These are phyloP conservation scores for Ferrisia virgata DNA, from an alignment of 2,888 invertebrate genomes.

Conservation along the genomic window DNA sequence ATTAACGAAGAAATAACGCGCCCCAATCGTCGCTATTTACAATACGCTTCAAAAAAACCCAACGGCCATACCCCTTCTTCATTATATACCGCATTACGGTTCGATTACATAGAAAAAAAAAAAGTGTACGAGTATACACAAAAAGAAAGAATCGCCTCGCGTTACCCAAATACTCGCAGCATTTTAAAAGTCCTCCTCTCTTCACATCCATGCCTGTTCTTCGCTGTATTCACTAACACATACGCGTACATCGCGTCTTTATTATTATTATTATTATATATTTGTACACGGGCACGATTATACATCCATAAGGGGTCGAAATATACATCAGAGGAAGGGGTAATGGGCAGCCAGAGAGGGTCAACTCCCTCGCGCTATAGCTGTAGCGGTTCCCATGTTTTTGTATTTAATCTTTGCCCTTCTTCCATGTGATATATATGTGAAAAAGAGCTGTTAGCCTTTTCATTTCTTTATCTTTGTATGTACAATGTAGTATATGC, in stretches of 20 bases:
- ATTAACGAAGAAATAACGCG: constrained; percentile 38
- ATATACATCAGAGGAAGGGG: not conserved
- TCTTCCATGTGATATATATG: not conserved
- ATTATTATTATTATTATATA: no score
- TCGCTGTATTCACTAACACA: not conserved
- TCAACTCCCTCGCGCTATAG: not conserved
- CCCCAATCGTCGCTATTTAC: constrained; percentile 43
- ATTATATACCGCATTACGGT: not conserved
- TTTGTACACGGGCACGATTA: not conserved
- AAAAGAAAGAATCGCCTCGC: not conserved
- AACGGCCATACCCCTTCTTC: not conserved
- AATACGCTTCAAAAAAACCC: constrained; percentile 23
- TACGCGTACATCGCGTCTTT: not conserved
- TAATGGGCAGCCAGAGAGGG: no score
- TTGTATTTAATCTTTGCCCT: not conserved
- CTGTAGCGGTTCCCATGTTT: not conserved
- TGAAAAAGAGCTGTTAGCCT: not conserved
- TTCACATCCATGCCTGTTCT: not conserved
- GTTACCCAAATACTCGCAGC: not conserved
- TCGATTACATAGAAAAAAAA: not conserved
- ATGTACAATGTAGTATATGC: not conserved
- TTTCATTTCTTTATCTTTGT: not conserved
- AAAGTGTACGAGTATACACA: not conserved
- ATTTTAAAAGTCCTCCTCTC: not conserved
- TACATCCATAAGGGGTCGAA: not conserved